Percentiles rank a stretch among this genome's conserved stretches.
Conservation (phyloP, 2,797 vertebrate species). For the Typhlichthys eigenmanni region DNA sequence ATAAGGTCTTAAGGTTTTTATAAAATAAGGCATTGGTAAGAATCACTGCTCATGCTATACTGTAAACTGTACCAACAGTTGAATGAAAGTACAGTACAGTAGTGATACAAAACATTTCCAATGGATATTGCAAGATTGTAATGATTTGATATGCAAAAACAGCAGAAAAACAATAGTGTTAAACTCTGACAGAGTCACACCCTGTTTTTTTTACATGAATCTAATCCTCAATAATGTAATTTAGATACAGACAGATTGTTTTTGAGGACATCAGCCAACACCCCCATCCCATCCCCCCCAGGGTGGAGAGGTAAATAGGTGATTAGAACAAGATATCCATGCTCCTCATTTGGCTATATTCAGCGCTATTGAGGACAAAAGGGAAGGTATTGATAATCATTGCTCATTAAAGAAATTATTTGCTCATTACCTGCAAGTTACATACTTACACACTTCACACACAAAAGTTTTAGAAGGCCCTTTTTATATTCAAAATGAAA, state of each 20-base stretch:
- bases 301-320: conserved; percentile 46
- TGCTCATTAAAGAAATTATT: conserved; percentile 9
- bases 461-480: not conserved
- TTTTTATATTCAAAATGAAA: not conserved
- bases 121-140: not conserved
- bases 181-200: too few relatives aligned
- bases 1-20: not conserved
- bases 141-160: not conserved
- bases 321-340: conserved; percentile 61
- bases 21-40: conserved; percentile 13
- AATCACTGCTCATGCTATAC: not conserved
- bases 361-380: conserved; percentile 19
- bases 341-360: conserved; percentile 42
- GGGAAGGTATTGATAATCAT: conserved; percentile 23
- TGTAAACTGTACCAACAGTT: conserved; percentile 5
- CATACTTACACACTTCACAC: conserved; percentile 15
- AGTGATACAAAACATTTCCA: not conserved
- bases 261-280: too few relatives aligned
- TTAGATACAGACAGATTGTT: too few relatives aligned
- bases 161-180: not conserved
- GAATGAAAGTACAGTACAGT: not conserved
- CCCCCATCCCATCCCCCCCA: too few relatives aligned
- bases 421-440: not conserved
- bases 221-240: too few relatives aligned
- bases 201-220: too few relatives aligned